Evolutionary conservation across 2,797 vertebrate genomes (phyloP).

Genomic region (Leucoraja ocellata): DNA sequence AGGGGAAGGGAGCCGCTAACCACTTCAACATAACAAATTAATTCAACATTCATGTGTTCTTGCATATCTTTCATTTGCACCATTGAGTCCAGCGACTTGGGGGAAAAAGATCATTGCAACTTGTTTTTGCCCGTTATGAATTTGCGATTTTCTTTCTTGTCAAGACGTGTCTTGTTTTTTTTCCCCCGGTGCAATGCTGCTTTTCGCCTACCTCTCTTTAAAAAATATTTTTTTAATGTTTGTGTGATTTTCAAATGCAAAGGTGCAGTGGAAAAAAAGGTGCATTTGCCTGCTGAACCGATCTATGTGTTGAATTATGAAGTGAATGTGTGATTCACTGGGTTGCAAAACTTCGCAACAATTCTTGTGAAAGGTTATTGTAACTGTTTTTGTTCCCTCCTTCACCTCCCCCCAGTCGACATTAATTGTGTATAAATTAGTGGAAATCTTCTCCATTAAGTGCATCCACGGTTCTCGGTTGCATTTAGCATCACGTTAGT

Average conservation of each 20-base stretch:
- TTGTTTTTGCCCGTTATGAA: not conserved
- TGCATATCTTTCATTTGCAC: conserved; percentile 7
- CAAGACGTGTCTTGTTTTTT: not conserved
- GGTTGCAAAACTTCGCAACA: not conserved
- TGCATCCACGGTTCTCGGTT: not conserved
- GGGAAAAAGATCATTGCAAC: not conserved
- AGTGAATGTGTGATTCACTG: not conserved
- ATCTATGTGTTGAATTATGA: not conserved
- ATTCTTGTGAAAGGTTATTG: not conserved
- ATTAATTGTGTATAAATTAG: conserved; percentile 1
- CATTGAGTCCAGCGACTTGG: not conserved
- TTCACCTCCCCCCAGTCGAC: not conserved
- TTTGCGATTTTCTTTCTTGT: not conserved
- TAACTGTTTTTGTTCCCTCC: not conserved
- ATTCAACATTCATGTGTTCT: not conserved
- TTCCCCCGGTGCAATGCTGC: not conserved
- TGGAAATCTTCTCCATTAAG: not conserved
- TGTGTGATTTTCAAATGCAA: not conserved
- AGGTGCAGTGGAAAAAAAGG: not conserved
- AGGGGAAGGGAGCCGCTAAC: not conserved
- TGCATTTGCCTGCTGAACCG: not conserved
- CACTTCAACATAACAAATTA: not conserved
- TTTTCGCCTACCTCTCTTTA: not conserved
- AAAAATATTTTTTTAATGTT: not conserved
- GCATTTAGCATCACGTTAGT: not conserved